These are phyloP conservation scores for Callosobruchus maculatus DNA, from an alignment of 2,888 invertebrate species.

Conservation along the genomic window DNA sequence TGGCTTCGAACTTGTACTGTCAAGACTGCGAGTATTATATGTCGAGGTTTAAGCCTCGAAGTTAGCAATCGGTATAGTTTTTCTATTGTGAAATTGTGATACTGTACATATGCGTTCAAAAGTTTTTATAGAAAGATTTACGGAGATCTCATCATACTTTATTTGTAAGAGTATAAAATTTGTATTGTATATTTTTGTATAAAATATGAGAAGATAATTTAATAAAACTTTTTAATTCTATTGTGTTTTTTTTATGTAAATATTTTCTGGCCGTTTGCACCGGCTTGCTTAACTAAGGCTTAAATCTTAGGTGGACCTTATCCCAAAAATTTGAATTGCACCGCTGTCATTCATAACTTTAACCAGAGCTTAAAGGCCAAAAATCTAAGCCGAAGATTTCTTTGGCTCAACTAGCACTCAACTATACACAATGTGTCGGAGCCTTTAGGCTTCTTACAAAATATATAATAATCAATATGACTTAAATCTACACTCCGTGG, in stretches of 20 bases:
- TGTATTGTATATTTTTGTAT: not conserved
- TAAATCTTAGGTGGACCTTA: no score
- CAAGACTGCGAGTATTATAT: conserved; percentile 90
- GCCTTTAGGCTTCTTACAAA: no score
- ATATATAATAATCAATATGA: no score
- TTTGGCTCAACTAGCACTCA: no score
- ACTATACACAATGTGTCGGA: no score
- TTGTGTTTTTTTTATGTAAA: not conserved
- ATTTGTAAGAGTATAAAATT: not conserved
- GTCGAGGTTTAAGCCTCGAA: conserved; percentile 71
- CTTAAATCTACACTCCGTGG: no score
- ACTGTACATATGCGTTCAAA: not conserved
- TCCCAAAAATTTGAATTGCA: no score
- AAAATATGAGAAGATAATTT: not conserved
- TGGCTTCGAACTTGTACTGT: conserved; percentile 78
- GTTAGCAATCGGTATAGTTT: conserved; percentile 23
- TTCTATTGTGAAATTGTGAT: conserved; percentile 3
- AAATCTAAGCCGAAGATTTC: no score
- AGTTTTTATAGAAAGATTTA: not conserved
- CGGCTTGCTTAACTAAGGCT: no score
- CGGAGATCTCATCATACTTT: not conserved
- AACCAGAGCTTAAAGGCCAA: no score
- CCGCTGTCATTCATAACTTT: no score
- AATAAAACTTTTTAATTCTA: not conserved
- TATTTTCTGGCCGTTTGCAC: no score